These are phyloP conservation scores for Bufo bufo DNA, from an alignment of 2,113 vertebrate genomes.

Conservation along the genomic window DNA sequence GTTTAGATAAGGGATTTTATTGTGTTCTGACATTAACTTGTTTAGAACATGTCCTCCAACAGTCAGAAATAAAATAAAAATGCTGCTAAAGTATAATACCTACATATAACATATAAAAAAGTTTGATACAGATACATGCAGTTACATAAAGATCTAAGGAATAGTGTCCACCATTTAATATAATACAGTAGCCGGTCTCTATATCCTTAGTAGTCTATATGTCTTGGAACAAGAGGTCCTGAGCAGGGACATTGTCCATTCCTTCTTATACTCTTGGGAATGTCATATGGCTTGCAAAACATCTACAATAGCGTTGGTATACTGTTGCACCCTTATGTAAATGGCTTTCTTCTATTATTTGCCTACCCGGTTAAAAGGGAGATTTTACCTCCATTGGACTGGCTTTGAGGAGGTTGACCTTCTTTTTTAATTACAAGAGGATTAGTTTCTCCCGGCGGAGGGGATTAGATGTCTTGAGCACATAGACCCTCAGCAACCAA, in stretches of 20 bases:
- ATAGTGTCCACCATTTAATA: too few species aligned
- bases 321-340: constrained; percentile 3
- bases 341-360: not conserved
- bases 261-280: constrained; percentile 1
- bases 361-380: not conserved
- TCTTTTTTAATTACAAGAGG: constrained; percentile 49
- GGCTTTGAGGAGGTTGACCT: constrained; percentile 21
- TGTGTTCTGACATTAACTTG: too few species aligned
- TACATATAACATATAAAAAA: too few species aligned
- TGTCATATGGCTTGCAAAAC: not conserved
- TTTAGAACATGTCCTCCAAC: too few species aligned
- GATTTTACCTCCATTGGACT: constrained; percentile 11
- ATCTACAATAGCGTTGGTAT: not conserved
- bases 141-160: too few species aligned
- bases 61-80: too few species aligned
- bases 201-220: not conserved
- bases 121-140: too few species aligned
- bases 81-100: too few species aligned
- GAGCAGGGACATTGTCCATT: not conserved
- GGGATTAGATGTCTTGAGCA: constrained; percentile 30
- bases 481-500: constrained; percentile 20
- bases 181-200: too few species aligned
- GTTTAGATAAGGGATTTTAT: too few species aligned
- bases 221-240: not conserved
- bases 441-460: constrained; percentile 41